Evolutionary conservation across 2,113 vertebrate genomes (phyloP), one percentile per base, ranked within the genome.

Genomic region (Cyanoliseus patagonus): DNA sequence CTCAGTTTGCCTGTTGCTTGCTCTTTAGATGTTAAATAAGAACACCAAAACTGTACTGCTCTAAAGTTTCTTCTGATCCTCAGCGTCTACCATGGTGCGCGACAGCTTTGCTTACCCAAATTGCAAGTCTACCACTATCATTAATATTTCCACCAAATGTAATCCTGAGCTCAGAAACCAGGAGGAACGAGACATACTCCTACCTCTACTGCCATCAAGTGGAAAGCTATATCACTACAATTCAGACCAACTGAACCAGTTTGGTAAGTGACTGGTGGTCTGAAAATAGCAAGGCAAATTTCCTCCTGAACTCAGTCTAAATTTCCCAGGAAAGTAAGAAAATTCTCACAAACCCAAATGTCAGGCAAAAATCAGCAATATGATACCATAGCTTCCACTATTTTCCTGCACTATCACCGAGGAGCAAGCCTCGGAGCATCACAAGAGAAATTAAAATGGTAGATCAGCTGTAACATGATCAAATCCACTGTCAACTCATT

Each of bases 141-240:
- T 22, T 18, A 61, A 0, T 41, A 64, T 64, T 82, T 59, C n/a
- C 28, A 91, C 1, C 28, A 59, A 75, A 75, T 22, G 25, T 23
- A 91, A 39, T 19, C 44, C 25, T 31, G 20, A 88, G 31, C 31
- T 30, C 51, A 72, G 62, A 89, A 78, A 72, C 16, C 30, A 76
- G 17, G 16, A 68, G 5, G 20, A 90, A 80, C 7, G 3, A 28
- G 30, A 90, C 18, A 77, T 90, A 96, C 76, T 59, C 49, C 85
- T 83, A 95, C 33, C 90, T 92, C 94, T 94, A 35, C 55, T 88
- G 95, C 94, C 95, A 97, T 88, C 96, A 92, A 93, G 94, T 96
- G 94, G 96, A 96, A 93, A 96, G 5, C 37, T 47, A 23, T 49
- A 64, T 88, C 86, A 95, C 88, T 97, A 66, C 95, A 96, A 39